A percentile compares a stretch with the other conserved stretches of the same genome.
These are phyloP conservation scores for Volucella bombylans DNA, from an alignment of 2,888 invertebrate genomes.

Conservation along the genomic window DNA sequence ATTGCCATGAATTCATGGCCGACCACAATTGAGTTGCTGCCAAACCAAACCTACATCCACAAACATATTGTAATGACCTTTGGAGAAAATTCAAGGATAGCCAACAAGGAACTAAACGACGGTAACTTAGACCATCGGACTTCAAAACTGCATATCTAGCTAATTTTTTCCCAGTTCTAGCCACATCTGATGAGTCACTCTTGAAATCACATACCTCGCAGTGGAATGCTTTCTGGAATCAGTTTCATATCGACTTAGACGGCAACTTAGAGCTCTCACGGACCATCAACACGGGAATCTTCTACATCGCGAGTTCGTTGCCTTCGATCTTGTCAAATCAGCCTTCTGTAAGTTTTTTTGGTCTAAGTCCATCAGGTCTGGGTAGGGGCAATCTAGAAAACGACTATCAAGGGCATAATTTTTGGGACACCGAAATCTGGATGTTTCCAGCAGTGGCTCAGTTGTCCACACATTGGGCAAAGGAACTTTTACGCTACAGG, in stretches of 20 bases:
- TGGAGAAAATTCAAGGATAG: constrained; percentile 83
- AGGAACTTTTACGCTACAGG: constrained; percentile 84
- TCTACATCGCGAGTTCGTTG: constrained; percentile 84
- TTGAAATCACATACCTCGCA: constrained; percentile 83
- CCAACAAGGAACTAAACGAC: constrained; percentile 80
- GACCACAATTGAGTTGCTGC: constrained; percentile 76
- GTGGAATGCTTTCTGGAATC: constrained; percentile 83
- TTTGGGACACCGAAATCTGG: constrained; percentile 87
- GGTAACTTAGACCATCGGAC: constrained; percentile 74
- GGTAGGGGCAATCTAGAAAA: constrained; percentile 81
- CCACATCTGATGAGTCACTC: constrained; percentile 81
- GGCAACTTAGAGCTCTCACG: constrained; percentile 83
- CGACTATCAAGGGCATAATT: constrained; percentile 84
- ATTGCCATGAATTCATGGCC: constrained; percentile 76
- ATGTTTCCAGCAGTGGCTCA: constrained; percentile 85
- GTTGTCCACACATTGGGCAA: constrained; percentile 83
- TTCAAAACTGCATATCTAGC: not conserved
- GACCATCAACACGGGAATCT: constrained; percentile 84
- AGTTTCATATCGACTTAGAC: constrained; percentile 83
- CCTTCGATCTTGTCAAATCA: constrained; percentile 84
- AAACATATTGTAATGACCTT: constrained; percentile 84
- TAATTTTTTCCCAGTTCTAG: constrained; percentile 55
- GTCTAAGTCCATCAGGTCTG: constrained; percentile 85
- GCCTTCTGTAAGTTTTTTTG: constrained; percentile 83
- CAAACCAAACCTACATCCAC: constrained; percentile 75